Conservation (phyloP, 2,113 vertebrate genomes). For the Tringa solitaria region DNA sequence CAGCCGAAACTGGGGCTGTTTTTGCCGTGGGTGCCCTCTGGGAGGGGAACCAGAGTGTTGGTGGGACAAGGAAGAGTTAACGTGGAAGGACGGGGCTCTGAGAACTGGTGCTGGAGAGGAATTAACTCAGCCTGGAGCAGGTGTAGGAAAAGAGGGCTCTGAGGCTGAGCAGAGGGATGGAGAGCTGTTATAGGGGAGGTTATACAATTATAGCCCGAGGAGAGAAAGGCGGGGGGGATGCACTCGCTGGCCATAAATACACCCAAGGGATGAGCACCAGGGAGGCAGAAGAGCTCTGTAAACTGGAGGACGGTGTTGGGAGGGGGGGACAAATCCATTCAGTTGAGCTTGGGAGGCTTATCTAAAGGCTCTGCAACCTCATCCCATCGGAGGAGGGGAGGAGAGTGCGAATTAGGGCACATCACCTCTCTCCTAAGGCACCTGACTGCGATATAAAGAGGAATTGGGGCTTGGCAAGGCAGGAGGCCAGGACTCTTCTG, state of each 20-base stretch:
- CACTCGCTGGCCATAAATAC: neutral
- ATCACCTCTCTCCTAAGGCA: neutral
- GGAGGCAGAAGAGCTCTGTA: neutral
- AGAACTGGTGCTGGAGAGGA: constrained; percentile 1
- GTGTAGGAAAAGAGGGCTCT: constrained; percentile 21
- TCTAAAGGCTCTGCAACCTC: neutral
- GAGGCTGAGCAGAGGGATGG: constrained; percentile 22
- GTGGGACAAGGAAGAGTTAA: constrained; percentile 35
- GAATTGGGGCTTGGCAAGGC: neutral
- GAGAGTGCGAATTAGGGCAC: neutral
- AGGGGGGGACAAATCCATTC: neutral
- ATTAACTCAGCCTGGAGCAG: constrained; percentile 43
- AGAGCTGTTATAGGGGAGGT: neutral
- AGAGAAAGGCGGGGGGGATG: neutral
- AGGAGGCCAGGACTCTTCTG: neutral
- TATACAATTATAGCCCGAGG: neutral
- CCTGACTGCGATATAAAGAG: neutral
- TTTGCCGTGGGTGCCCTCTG: neutral
- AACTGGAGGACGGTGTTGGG: neutral
- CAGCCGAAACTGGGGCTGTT: rapidly evolving
- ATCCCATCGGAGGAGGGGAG: neutral
- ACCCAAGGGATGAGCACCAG: neutral
- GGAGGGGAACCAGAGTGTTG: neutral
- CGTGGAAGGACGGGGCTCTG: neutral
- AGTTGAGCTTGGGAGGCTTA: neutral